Evolutionary conservation across 2,888 invertebrate genomes (phyloP).

Genomic region (Rhorus exstirpatorius): DNA sequence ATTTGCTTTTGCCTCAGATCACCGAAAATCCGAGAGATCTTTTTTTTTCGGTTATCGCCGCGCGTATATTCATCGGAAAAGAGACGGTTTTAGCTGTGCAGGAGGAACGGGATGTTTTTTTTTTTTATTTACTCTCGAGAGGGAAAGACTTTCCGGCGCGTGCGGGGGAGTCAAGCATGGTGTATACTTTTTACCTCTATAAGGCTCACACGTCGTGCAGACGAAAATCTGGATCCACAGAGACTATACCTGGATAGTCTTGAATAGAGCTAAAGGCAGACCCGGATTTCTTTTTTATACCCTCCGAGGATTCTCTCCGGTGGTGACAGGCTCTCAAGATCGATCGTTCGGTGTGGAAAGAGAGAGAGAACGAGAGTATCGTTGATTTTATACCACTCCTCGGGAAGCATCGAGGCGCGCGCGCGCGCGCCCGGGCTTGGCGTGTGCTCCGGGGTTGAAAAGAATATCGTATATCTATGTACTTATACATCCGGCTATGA

Average conservation of each 20-base stretch:
- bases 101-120: conserved; percentile 13
- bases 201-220: conserved; percentile 12
- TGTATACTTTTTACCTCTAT: conserved; percentile 43
- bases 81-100: conserved; percentile 48
- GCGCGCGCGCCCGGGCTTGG: conserved; percentile 27
- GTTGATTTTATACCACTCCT: conserved; percentile 4
- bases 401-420: conserved; percentile 49
- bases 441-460: conserved; percentile 14
- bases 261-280: conserved; percentile 50
- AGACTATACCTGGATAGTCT: conserved; percentile 37
- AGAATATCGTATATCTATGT: not conserved
- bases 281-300: conserved; percentile 49
- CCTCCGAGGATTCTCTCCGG: conserved; percentile 58
- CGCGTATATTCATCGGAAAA: not conserved
- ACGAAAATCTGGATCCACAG: conserved; percentile 15
- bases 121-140: conserved; percentile 60
- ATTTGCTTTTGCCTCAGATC: conserved; percentile 1
- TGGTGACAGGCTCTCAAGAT: conserved; percentile 71
- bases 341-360: conserved; percentile 62
- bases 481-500: conserved; percentile 33
- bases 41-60: conserved; percentile 10
- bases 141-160: conserved; percentile 54
- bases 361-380: conserved; percentile 27
- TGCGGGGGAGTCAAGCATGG: conserved; percentile 70
- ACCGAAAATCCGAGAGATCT: too few species aligned